Evolutionary conservation across 2,113 vertebrate genomes (phyloP).

Genomic region (Pelecanus crispus): DNA sequence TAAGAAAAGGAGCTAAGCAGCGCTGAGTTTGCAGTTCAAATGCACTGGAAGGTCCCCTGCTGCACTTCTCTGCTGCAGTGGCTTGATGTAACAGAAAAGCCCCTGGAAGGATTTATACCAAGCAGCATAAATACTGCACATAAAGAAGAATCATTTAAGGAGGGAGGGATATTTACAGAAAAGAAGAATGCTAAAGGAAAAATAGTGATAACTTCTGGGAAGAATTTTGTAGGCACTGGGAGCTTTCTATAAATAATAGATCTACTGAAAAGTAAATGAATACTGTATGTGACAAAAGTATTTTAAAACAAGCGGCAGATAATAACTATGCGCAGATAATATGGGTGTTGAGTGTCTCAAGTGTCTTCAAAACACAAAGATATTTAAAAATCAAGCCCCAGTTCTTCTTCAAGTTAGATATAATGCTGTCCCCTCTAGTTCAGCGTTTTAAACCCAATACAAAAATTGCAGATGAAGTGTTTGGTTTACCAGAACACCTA

Average conservation of each 20-base stretch:
- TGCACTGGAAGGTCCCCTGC: neutral
- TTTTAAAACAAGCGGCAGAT: neutral
- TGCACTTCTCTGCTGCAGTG: neutral
- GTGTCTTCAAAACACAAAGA: neutral
- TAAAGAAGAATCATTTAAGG: neutral
- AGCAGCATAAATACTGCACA: neutral
- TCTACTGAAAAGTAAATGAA: neutral
- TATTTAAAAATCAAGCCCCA: neutral
- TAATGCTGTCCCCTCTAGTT: neutral
- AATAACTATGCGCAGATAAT: neutral
- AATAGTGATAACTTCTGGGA: neutral
- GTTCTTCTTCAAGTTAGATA: neutral
- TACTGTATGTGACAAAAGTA: neutral
- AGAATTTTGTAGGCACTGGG: neutral
- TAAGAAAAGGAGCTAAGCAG: neutral
- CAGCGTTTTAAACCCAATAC: neutral
- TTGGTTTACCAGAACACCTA: neutral
- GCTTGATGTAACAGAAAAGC: neutral
- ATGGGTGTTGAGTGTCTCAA: neutral
- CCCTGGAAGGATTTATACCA: neutral
- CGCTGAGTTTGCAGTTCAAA: neutral
- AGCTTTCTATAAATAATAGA: neutral
- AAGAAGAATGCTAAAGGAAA: neutral
- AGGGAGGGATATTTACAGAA: neutral
- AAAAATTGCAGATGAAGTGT: neutral